Evolutionary conservation across 1,140 invertebrate species (phyloP).

Genomic region (Drosophila tani): DNA sequence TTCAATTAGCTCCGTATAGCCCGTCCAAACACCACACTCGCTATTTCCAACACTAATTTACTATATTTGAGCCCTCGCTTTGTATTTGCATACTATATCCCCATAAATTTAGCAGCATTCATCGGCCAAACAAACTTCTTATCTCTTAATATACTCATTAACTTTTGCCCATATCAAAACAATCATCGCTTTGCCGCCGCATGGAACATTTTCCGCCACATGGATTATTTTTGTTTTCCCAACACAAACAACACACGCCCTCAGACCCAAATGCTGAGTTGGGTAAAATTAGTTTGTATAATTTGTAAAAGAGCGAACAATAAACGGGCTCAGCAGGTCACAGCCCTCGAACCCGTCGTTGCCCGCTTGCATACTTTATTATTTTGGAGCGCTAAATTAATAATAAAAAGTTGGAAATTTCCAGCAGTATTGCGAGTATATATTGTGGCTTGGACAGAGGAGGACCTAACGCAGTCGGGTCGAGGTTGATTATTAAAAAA

Average conservation of each 20-base stretch:
- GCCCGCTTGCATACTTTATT: conserved; percentile 67
- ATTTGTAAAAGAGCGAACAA: conserved; percentile 49
- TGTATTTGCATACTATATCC: conserved; percentile 18
- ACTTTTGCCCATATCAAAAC: conserved; percentile 56
- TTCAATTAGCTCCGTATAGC: neutral
- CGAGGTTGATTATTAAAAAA: conserved; percentile 79
- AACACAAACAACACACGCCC: conserved; percentile 27
- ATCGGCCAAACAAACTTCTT: conserved; percentile 33
- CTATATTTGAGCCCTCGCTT: neutral
- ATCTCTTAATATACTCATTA: conserved; percentile 57
- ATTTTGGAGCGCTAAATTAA: conserved; percentile 76
- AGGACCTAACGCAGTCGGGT: conserved; percentile 59
- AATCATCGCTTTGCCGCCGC: conserved; percentile 40
- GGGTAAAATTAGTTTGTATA: conserved; percentile 69
- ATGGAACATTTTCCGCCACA: conserved; percentile 22
- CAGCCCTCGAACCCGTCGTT: neutral
- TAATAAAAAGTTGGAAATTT: conserved; percentile 71
- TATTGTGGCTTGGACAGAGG: conserved; percentile 32
- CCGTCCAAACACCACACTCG: neutral
- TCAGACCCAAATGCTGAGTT: conserved; percentile 50
- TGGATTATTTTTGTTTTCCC: conserved; percentile 35
- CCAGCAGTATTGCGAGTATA: conserved; percentile 53
- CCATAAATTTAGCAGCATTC: conserved; percentile 39
- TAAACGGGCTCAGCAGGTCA: conserved; percentile 55
- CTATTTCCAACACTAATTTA: neutral